Percentiles rank a stretch among this genome's conserved stretches.
Conservation (phyloP, 2,888 invertebrate genomes). For the Meta bourneti region DNA sequence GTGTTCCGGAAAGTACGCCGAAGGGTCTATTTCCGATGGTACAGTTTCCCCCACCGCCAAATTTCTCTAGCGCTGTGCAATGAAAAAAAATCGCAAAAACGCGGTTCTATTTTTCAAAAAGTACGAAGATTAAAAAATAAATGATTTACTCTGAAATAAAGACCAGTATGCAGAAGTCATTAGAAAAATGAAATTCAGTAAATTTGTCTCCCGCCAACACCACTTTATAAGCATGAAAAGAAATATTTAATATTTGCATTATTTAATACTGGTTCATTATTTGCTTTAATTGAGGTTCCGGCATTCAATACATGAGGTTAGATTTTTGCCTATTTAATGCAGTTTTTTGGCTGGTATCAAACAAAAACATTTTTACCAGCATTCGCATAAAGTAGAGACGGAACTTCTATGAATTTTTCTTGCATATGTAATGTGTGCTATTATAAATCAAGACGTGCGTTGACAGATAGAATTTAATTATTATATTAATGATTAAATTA, state of each 20-base stretch:
- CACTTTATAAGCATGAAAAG: not conserved
- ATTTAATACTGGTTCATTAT: slow-evolving; percentile 53
- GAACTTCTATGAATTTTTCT: not conserved
- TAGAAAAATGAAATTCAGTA: slow-evolving; percentile 33
- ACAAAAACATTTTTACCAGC: not conserved
- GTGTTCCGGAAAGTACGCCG: slow-evolving; percentile 36
- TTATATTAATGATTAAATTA: no score
- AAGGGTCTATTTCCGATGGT: slow-evolving; percentile 42
- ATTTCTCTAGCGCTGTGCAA: slow-evolving; percentile 9
- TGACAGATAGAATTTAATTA: no score
- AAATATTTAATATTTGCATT: slow-evolving; percentile 33
- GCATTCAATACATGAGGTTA: slow-evolving; percentile 4
- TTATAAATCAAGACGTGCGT: no score
- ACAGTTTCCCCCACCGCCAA: slow-evolving; percentile 6
- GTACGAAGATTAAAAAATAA: slow-evolving; percentile 35
- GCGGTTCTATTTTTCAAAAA: slow-evolving; percentile 38
- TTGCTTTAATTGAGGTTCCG: slow-evolving; percentile 5
- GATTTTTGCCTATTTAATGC: slow-evolving; percentile 20
- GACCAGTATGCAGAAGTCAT: slow-evolving; percentile 36
- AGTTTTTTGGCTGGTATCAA: not conserved
- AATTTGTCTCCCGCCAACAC: slow-evolving; percentile 16
- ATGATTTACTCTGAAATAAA: slow-evolving; percentile 42
- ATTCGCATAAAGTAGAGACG: not conserved
- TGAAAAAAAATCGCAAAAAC: slow-evolving; percentile 23
- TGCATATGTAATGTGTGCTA: not conserved